Evolutionary conservation across 2,888 invertebrate genomes (phyloP).

Genomic region (Archips crataeganus): DNA sequence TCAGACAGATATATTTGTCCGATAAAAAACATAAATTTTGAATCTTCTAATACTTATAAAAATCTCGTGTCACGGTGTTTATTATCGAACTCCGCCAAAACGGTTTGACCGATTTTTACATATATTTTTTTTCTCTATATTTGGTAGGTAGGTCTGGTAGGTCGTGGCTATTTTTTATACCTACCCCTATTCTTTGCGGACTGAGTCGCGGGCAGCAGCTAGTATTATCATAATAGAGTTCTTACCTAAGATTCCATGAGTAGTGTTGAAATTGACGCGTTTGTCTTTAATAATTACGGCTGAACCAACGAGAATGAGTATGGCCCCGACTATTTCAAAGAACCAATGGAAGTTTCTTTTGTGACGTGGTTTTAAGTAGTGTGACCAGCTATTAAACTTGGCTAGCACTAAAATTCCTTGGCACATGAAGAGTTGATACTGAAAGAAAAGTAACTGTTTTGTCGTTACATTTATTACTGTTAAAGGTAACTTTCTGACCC

Average conservation of each 20-base stretch:
- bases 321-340: slow-evolving; percentile 51
- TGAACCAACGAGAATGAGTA: slow-evolving; percentile 52
- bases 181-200: too few species aligned
- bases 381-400: slow-evolving; percentile 61
- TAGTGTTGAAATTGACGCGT: slow-evolving; percentile 50
- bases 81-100: too few species aligned
- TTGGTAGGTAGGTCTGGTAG: too few species aligned
- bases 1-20: neutral
- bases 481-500: too few species aligned
- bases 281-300: slow-evolving; percentile 49
- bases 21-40: too few species aligned
- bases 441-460: slow-evolving; percentile 38
- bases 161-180: too few species aligned
- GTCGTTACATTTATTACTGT: too few species aligned
- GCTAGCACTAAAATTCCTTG: slow-evolving; percentile 60
- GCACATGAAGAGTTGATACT: slow-evolving; percentile 66
- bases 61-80: too few species aligned
- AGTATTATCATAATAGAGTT: neutral
- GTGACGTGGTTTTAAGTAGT: slow-evolving; percentile 49
- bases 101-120: too few species aligned
- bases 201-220: too few species aligned
- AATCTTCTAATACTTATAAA: too few species aligned
- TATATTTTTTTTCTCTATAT: too few species aligned
- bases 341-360: slow-evolving; percentile 52
- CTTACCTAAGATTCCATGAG: slow-evolving; percentile 57